Percentiles rank a stretch among this genome's conserved stretches.
phyloP scores from a whole-genome alignment of 2,888 invertebrate genomes.

The Dichetophora obliterata region DNA sequence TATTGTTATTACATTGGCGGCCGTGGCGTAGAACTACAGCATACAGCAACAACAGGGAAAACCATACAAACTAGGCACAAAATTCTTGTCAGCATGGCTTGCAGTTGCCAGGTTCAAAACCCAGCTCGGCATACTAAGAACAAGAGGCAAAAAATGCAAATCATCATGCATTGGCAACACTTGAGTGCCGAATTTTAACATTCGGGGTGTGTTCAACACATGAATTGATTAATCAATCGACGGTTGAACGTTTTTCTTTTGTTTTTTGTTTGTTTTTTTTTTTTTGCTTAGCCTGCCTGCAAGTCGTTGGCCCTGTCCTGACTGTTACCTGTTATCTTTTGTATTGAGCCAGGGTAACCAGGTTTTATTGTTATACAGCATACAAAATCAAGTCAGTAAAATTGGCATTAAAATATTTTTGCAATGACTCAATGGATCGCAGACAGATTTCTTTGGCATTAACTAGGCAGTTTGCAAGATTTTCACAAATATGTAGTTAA shows the following conservation, averaged over 20 bases:
- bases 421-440: too few species aligned
- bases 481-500: too few species aligned
- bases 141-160: not conserved
- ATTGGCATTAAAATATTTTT: too few species aligned
- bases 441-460: too few species aligned
- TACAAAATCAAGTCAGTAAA: too few species aligned
- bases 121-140: constrained; percentile 4
- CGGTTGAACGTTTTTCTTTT: constrained; percentile 1
- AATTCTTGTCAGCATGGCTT: not conserved
- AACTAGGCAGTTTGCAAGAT: too few species aligned
- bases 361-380: not conserved
- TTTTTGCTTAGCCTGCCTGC: not conserved
- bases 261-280: not conserved
- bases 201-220: not conserved
- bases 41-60: not conserved
- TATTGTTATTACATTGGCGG: constrained; percentile 7
- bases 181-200: not conserved
- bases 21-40: not conserved
- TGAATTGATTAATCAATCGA: constrained; percentile 16
- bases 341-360: not conserved
- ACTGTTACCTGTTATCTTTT: not conserved
- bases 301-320: not conserved
- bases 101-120: not conserved
- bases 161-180: not conserved
- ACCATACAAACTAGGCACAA: not conserved